These are phyloP conservation scores for Chrysogorgia sp. DNA, from an alignment of 92 coral and sea anemone genomes.

Conservation along the genomic window DNA sequence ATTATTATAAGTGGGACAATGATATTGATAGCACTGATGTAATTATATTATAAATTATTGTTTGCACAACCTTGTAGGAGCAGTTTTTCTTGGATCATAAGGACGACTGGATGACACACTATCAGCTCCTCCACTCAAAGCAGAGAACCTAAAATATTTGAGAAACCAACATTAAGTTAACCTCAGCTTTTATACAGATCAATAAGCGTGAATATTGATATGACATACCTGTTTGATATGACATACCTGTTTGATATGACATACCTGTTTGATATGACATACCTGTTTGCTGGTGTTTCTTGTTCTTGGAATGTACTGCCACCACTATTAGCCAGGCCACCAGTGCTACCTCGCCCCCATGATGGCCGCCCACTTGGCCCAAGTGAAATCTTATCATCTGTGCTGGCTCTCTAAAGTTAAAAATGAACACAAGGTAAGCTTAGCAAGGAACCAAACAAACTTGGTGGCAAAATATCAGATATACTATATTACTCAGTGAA, in stretches of 20 bases:
- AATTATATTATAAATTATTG: too few relatives aligned
- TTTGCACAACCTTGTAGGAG: conserved; percentile 64
- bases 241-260: too few relatives aligned
- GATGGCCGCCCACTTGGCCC: conserved; percentile 83
- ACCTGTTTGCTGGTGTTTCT: conserved; percentile 79
- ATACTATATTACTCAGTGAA: background rate
- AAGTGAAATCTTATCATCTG: conserved; percentile 79
- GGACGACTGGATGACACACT: conserved; percentile 19
- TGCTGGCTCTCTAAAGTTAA: conserved; percentile 64
- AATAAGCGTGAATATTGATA: too few relatives aligned
- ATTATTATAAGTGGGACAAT: too few relatives aligned
- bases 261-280: conserved; percentile 58
- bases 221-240: too few relatives aligned
- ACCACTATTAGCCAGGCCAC: conserved; percentile 69
- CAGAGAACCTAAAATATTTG: conserved; percentile 65
- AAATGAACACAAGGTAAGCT: too few relatives aligned
- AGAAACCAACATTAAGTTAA: background rate
- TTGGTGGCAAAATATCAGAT: too few relatives aligned
- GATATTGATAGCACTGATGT: too few relatives aligned
- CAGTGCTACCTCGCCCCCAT: conserved; percentile 95
- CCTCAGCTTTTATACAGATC: too few relatives aligned
- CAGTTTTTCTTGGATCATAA: conserved; percentile 71
- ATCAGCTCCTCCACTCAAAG: conserved; percentile 66
- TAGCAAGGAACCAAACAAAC: background rate
- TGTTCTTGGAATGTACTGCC: conserved; percentile 59